A percentile compares a stretch with the other conserved stretches of the same genome.
These are phyloP conservation scores for Elephantulus edwardii DNA, from an alignment of 2,113 vertebrate species.

Conservation along the genomic window DNA sequence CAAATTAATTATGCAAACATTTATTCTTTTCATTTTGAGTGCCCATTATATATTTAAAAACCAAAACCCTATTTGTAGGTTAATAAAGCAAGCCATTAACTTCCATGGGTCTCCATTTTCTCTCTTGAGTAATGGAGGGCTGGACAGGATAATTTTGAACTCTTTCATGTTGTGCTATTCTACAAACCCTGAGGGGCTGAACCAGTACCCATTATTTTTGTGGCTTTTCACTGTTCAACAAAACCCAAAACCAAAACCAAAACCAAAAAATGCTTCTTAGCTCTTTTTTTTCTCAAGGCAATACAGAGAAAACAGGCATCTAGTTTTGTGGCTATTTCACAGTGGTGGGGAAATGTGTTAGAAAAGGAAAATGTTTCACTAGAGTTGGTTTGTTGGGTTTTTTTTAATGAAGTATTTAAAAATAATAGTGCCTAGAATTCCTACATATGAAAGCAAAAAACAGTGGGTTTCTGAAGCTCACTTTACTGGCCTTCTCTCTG, in stretches of 20 bases:
- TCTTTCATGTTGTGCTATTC: not conserved
- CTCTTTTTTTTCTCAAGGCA: not conserved
- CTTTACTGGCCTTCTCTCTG: not conserved
- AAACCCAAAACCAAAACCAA: no score
- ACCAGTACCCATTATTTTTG: not conserved
- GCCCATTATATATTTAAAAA: not conserved
- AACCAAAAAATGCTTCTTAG: not conserved
- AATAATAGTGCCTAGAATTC: not conserved
- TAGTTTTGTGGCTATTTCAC: not conserved
- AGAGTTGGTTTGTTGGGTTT: not conserved
- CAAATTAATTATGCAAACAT: constrained; percentile 15
- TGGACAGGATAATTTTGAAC: accelerated
- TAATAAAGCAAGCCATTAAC: constrained; percentile 6
- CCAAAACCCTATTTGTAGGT: not conserved
- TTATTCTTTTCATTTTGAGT: not conserved
- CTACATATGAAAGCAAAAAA: not conserved
- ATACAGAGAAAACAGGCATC: not conserved
- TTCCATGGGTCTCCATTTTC: not conserved
- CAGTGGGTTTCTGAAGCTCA: not conserved
- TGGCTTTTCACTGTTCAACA: not conserved
- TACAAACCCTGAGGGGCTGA: not conserved
- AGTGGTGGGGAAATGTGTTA: not conserved
- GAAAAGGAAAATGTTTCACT: not conserved
- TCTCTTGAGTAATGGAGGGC: not conserved
- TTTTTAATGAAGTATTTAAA: not conserved